phyloP scores from a whole-genome alignment of 2,797 vertebrate genomes.

The Hirundo rustica region DNA sequence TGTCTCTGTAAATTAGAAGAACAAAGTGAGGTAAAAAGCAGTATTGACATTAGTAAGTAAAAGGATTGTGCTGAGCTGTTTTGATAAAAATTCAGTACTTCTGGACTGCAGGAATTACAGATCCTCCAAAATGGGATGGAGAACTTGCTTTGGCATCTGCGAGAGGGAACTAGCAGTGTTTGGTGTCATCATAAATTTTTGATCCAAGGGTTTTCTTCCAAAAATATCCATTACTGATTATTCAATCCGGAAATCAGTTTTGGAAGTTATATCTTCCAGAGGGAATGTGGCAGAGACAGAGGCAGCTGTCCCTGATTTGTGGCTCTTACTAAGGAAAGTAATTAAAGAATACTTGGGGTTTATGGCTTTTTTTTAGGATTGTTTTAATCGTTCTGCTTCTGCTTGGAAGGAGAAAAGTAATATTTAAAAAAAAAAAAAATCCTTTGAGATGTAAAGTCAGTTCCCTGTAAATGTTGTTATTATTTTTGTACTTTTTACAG shows the following conservation, averaged over 20 bases:
- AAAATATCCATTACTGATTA: background rate
- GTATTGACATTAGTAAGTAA: slow-evolving; percentile 53
- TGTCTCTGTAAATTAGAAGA: slow-evolving; percentile 56
- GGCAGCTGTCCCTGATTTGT: slow-evolving; percentile 12
- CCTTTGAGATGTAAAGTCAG: slow-evolving; percentile 19
- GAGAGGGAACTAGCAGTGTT: background rate
- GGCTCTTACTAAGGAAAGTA: background rate
- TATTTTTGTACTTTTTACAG: slow-evolving; percentile 35
- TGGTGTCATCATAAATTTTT: background rate
- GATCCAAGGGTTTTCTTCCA: background rate
- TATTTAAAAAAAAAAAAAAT: background rate
- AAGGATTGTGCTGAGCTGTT: slow-evolving; percentile 19
- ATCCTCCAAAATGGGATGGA: background rate
- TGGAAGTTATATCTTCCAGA: background rate
- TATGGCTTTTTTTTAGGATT: slow-evolving; percentile 21
- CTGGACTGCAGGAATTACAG: background rate
- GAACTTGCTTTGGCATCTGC: background rate
- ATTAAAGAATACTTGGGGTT: slow-evolving; percentile 8
- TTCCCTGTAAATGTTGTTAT: background rate
- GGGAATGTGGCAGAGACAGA: background rate
- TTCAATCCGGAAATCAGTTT: background rate
- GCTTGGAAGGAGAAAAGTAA: background rate
- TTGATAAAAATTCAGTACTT: slow-evolving; percentile 31
- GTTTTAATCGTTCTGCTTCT: slow-evolving; percentile 24
- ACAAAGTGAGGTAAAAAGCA: slow-evolving; percentile 51